These are phyloP conservation scores for Ivindomyrus marchei DNA, from an alignment of 2,113 vertebrate genomes.

Conservation along the genomic window DNA sequence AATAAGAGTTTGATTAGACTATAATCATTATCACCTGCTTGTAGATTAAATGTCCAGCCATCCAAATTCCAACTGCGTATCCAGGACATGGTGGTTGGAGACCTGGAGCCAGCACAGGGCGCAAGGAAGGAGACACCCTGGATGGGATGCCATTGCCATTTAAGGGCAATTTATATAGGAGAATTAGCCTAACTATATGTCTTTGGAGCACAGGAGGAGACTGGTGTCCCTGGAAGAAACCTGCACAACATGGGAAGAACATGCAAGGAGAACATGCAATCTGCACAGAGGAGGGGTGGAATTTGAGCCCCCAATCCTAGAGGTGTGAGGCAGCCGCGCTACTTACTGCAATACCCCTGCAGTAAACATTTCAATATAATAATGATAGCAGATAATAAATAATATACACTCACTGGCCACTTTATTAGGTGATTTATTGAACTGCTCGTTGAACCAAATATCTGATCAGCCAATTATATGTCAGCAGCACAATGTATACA, in stretches of 20 bases:
- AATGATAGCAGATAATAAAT: not conserved
- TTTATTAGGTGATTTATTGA: not conserved
- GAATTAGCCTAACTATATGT: not conserved
- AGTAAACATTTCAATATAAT: not conserved
- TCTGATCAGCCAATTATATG: not conserved
- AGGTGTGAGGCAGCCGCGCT: not conserved
- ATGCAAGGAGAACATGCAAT: not conserved
- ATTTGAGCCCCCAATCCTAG: not conserved
- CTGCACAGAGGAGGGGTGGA: not conserved
- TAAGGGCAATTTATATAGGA: not conserved
- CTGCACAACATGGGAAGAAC: not conserved
- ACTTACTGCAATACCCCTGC: not conserved
- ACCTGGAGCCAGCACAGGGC: not conserved
- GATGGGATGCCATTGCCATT: not conserved
- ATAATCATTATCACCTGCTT: not conserved
- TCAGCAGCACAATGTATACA: not conserved
- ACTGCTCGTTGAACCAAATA: not conserved
- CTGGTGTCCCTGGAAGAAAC: not conserved
- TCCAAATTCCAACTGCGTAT: not conserved
- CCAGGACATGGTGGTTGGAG: not conserved
- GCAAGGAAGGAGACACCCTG: not conserved
- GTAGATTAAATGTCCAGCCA: not conserved
- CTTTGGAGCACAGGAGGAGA: not conserved
- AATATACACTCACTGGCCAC: not conserved
- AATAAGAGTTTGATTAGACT: not conserved